These are phyloP conservation scores for Spodoptera littoralis DNA, from an alignment of 2,888 invertebrate species.

Conservation along the genomic window DNA sequence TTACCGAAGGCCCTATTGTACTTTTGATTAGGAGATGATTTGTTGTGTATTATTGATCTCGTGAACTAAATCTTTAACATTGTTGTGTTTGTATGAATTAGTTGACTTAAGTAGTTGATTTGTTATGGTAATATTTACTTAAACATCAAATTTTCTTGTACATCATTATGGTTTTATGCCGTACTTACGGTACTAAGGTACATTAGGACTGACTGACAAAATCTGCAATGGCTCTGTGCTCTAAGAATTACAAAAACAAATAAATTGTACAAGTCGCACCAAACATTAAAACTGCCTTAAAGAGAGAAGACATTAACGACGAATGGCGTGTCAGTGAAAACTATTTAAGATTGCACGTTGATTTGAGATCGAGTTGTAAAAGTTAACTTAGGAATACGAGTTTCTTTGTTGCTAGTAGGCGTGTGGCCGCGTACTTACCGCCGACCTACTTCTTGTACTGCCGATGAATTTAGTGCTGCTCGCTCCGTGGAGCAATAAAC, in stretches of 20 bases:
- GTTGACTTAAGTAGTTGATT: no score
- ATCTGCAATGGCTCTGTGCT: no score
- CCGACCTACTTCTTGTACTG: slow-evolving; percentile 45
- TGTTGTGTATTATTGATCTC: slow-evolving; percentile 16
- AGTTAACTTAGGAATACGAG: slow-evolving; percentile 32
- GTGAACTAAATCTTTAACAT: slow-evolving; percentile 23
- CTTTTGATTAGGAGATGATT: slow-evolving; percentile 29
- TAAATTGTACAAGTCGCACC: not conserved
- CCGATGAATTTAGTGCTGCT: slow-evolving; percentile 35
- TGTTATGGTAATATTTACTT: no score
- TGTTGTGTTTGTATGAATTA: not conserved
- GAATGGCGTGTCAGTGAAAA: slow-evolving; percentile 5
- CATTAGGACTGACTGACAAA: no score
- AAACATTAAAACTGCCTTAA: not conserved
- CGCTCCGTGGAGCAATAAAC: slow-evolving; percentile 38
- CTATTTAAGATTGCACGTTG: slow-evolving; percentile 12
- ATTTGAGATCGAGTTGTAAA: slow-evolving; percentile 22
- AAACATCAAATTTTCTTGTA: no score
- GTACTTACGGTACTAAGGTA: no score
- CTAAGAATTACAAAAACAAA: not conserved
- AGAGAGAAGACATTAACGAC: not conserved
- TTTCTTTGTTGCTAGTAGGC: slow-evolving; percentile 31
- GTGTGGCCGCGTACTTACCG: slow-evolving; percentile 27
- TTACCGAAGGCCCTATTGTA: slow-evolving; percentile 34
- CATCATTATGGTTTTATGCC: no score